Conservation (phyloP, 1,140 invertebrate species). For the Pachyrhynchus sulphureomaculatus region DNA sequence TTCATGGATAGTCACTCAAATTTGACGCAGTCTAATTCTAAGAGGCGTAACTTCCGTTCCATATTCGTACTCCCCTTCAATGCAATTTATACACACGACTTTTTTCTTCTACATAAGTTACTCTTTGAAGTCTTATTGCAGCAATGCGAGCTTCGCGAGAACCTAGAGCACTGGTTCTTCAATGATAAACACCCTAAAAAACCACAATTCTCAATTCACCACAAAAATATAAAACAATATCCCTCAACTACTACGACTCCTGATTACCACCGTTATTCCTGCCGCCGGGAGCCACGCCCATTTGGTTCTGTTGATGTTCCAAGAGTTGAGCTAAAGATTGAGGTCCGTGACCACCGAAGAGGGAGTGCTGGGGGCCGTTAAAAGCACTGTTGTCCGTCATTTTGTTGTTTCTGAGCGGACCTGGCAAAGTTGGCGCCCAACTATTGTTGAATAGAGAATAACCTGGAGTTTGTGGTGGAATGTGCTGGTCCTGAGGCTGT, state of each 20-base stretch:
- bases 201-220: too few relatives aligned
- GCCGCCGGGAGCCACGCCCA: neutral
- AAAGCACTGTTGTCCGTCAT: slow-evolving; percentile 22
- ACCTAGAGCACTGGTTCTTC: too few relatives aligned
- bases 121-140: too few relatives aligned
- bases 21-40: too few relatives aligned
- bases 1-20: too few relatives aligned
- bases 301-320: slow-evolving; percentile 69
- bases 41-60: too few relatives aligned
- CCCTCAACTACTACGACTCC: slow-evolving; percentile 5
- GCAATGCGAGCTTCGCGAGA: too few relatives aligned
- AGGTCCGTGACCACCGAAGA: slow-evolving; percentile 76
- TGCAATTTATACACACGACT: too few relatives aligned
- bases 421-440: slow-evolving; percentile 45
- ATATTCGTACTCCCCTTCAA: too few relatives aligned
- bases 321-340: slow-evolving; percentile 77
- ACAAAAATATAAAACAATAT: neutral
- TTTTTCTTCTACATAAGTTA: too few relatives aligned
- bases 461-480: slow-evolving; percentile 27
- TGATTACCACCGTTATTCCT: slow-evolving; percentile 11
- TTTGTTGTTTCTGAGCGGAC: slow-evolving; percentile 36
- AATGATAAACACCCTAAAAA: too few relatives aligned
- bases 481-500: slow-evolving; percentile 4
- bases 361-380: slow-evolving; percentile 59
- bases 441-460: slow-evolving; percentile 50